These are phyloP conservation scores for Abscondita cerata DNA, from an alignment of 2,888 invertebrate genomes.

Conservation along the genomic window DNA sequence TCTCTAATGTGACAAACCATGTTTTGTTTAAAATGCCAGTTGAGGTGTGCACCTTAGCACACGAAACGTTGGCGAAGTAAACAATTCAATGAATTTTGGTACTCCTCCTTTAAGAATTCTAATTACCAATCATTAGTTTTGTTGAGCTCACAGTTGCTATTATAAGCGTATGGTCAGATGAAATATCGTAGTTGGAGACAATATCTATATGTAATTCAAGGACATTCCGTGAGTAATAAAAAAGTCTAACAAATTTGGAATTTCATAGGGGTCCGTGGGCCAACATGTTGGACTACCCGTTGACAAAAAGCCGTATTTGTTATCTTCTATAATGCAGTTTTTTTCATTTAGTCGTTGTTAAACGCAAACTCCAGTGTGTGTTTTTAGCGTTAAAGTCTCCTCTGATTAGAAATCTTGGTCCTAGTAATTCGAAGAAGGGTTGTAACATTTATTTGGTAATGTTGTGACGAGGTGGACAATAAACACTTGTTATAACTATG, in stretches of 20 bases:
- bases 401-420: constrained; percentile 2
- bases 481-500: neutral
- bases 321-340: neutral
- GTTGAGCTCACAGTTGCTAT: too few relatives aligned
- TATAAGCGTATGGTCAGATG: too few relatives aligned
- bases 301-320: neutral
- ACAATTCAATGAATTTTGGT: too few relatives aligned
- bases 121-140: too few relatives aligned
- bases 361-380: neutral
- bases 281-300: too few relatives aligned
- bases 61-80: too few relatives aligned
- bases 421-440: neutral
- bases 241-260: neutral
- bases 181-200: constrained; percentile 7
- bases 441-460: constrained; percentile 1
- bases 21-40: too few relatives aligned
- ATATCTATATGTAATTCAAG: neutral
- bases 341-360: neutral
- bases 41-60: too few relatives aligned
- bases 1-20: too few relatives aligned
- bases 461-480: constrained; percentile 6
- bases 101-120: too few relatives aligned
- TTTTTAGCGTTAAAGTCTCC: neutral
- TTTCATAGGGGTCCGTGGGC: too few relatives aligned
- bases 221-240: neutral